A percentile compares a stretch with the other conserved stretches of the same genome.
These are phyloP conservation scores for Electrona antarctica DNA, from an alignment of 2,113 vertebrate species.

Conservation along the genomic window DNA sequence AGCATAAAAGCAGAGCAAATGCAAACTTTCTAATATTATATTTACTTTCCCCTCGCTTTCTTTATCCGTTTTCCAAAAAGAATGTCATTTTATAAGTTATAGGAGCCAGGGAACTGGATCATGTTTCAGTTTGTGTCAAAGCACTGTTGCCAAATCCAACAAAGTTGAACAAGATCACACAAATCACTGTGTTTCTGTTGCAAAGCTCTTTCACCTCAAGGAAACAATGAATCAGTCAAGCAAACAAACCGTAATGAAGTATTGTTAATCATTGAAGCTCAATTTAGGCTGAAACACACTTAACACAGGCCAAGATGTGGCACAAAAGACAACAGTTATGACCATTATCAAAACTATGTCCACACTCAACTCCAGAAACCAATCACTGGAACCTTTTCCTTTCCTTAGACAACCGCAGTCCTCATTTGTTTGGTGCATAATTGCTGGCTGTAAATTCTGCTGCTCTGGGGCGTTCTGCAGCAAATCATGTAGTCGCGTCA, in stretches of 20 bases:
- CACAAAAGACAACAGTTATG: not conserved
- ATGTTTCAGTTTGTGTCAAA: constrained; percentile 9
- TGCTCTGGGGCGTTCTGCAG: too few species aligned
- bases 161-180: not conserved
- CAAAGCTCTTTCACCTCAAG: not conserved
- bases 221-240: constrained; percentile 3
- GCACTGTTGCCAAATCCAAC: not conserved
- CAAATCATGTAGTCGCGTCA: too few species aligned
- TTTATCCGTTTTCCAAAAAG: constrained; percentile 4
- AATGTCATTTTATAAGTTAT: not conserved
- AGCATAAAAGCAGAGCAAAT: too few species aligned
- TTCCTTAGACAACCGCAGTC: too few species aligned
- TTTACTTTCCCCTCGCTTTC: not conserved
- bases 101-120: not conserved
- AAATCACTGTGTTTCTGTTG: not conserved
- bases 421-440: too few species aligned
- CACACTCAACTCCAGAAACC: too few species aligned
- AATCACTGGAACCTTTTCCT: too few species aligned
- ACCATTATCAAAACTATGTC: not conserved
- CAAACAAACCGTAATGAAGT: not conserved
- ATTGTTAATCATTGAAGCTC: not conserved
- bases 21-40: too few species aligned
- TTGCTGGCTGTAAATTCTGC: too few species aligned
- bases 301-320: constrained; percentile 6
- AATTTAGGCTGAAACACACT: not conserved